Base-by-base conservation (phyloP, 2,888 invertebrate genomes). In the Pediacus dermestoides region DNA sequence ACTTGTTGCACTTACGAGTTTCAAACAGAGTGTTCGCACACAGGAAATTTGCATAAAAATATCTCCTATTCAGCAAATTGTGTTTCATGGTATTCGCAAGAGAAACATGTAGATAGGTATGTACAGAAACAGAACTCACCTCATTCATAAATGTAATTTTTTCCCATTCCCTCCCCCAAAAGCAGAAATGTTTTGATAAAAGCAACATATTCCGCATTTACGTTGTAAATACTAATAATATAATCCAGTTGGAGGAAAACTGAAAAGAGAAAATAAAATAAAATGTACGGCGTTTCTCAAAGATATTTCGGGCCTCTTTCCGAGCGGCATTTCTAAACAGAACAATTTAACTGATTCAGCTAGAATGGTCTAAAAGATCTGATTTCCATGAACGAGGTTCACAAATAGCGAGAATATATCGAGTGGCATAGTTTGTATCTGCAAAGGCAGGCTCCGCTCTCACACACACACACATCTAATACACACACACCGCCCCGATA, bases 261-360 rank as follows among this genome's bases (percentile, higher is more conserved):
- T 16, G 22, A 9, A 13, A 30, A 30, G 15, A 23, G 30, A 34
- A 39, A 39, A 9, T 9, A 30, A 30, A 30, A 39, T 39, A 28
- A 39, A 38, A 32, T 14, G 33, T 23, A 32, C 26, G 27, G 32
- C 22, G 22, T 39, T 12, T n/a, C 10, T 34, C 12, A 34, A 34
- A 18, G 28, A 25, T 16, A 34, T 32, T 31, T 30, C 32, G 26
- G 37, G 16, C 37, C 39, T 39, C 34, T 31, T 34, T 40, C 33
- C 37, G 31, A 39, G 32, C 46, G 44, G 49, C 51, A 44, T 48
- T 52, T 50, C 48, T 52, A 52, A 50, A 53, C 50, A 46, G 56
- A 49, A 57, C 56, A 58, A 57, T 60, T 60, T 56, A 58, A 60
- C 60, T 53, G 55, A 60, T 58, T 60, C 56, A 58, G 58, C 56